Evolutionary conservation across 2,113 vertebrate species (phyloP).

Genomic region (Heptranchias perlo): DNA sequence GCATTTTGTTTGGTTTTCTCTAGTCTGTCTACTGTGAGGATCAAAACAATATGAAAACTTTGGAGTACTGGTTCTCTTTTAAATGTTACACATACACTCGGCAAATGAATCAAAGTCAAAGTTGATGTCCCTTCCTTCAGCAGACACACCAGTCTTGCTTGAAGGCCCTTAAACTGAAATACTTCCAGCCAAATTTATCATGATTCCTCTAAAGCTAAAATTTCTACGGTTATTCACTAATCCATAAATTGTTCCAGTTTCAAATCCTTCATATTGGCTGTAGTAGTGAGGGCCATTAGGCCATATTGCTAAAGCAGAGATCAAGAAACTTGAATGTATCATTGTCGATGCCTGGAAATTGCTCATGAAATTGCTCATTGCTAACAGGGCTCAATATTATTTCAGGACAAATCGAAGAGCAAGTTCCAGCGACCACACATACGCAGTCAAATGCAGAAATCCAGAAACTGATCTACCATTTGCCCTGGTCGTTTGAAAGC

Average conservation of each 20-base stretch:
- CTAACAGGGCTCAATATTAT: too few relatives aligned
- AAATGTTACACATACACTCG: neutral
- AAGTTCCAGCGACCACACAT: too few relatives aligned
- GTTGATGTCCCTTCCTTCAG: neutral
- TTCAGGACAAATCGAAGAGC: too few relatives aligned
- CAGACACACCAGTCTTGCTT: neutral
- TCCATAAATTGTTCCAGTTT: neutral
- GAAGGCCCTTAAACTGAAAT: neutral
- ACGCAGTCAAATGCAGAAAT: too few relatives aligned
- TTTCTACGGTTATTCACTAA: neutral
- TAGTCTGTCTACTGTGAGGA: neutral
- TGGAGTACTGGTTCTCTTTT: neutral
- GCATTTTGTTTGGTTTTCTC: neutral
- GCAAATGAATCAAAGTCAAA: neutral
- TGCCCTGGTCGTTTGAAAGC: too few relatives aligned
- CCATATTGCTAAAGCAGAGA: neutral
- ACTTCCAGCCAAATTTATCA: neutral
- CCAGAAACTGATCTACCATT: too few relatives aligned
- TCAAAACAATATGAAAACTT: neutral
- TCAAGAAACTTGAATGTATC: neutral
- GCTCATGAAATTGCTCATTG: too few relatives aligned
- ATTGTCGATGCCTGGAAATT: neutral
- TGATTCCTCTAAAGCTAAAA: neutral
- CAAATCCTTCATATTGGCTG: neutral
- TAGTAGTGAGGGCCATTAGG: neutral